Base-by-base conservation (phyloP, 2,888 invertebrate genomes). In the Tolmerus cingulatus region DNA sequence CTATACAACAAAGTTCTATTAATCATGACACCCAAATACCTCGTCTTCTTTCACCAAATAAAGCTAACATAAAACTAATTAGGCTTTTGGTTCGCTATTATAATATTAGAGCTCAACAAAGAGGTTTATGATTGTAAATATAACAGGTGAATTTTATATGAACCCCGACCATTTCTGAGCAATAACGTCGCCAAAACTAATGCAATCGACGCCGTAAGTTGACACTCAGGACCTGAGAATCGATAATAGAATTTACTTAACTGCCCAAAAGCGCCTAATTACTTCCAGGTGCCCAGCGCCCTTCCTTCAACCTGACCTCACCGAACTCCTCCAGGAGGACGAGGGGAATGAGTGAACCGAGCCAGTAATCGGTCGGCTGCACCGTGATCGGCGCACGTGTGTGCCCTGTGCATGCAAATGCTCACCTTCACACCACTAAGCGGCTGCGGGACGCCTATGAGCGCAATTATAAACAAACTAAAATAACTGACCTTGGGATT, bases 401-500 rank as follows among this genome's bases (percentile, higher is more conserved):
- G 66, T 12, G 8, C 23, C n/a, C 34, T 76, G 37, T 76, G 34
- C 74, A 19, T 76, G 76, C 76, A 76, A 76, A 76, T 76, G 76
- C 37, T 14, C 76, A 76, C 76, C 34, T n/a, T 37, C 66, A 66
- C 66, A 66, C 66, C 76, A 34, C 76, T 40, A 76, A n/a, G 27
- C 66, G 34, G 30, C 30, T 27, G 8, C 16, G 27, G 40, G 76
- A 37, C n/a, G 76, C 34, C 34, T 34, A 19, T 76, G 76, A 37
- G 27, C 34, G 37, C 76, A 34, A 66, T 74, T 85, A 74, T 55
- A 85, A 85, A 43, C 74, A 74, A 85, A 85, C 74, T 85, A 85
- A 74, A 74, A 85, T 51, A 74, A 85, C 40, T 85, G 85, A 85
- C 85, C 85, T 85, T 85, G 85, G 46, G 74, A 46, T 74, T 74